Percentiles rank a stretch among this genome's conserved stretches.
Evolutionary conservation across 2,113 vertebrate genomes (phyloP).

Genomic region (Sinocyclocheilus rhinocerous): DNA sequence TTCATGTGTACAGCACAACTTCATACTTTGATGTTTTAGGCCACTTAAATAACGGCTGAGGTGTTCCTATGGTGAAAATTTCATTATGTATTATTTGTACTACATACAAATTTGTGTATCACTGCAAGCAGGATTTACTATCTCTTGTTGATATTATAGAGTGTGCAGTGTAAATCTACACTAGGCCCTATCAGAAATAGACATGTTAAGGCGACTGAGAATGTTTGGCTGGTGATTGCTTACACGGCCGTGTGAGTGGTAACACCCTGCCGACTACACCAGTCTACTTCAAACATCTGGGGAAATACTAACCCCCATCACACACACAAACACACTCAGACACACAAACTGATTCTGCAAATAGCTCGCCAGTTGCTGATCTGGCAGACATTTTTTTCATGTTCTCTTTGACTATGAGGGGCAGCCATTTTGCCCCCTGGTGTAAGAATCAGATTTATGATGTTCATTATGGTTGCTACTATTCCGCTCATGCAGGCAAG

Average conservation of each 20-base stretch:
- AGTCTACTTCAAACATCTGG: slow-evolving; percentile 55
- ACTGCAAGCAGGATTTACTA: not conserved
- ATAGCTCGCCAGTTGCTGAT: slow-evolving; percentile 39
- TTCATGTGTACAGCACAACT: too few relatives aligned
- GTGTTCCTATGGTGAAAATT: not conserved
- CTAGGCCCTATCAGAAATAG: slow-evolving; percentile 5
- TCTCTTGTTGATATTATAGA: not conserved
- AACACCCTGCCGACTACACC: slow-evolving; percentile 43
- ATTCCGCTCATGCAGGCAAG: slow-evolving; percentile 51
- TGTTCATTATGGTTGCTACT: slow-evolving; percentile 62
- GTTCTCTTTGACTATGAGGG: slow-evolving; percentile 39
- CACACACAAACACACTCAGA: slow-evolving; percentile 43
- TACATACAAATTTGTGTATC: not conserved
- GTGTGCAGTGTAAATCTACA: not conserved
- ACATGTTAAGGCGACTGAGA: not conserved
- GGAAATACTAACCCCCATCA: slow-evolving; percentile 32
- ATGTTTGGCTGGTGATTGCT: slow-evolving; percentile 39
- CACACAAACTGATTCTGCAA: slow-evolving; percentile 37
- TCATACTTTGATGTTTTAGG: too few relatives aligned
- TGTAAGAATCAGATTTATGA: slow-evolving; percentile 66
- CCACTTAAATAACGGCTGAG: too few relatives aligned
- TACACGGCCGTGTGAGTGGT: slow-evolving; percentile 50
- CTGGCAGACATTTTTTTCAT: slow-evolving; percentile 47
- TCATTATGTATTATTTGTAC: not conserved
- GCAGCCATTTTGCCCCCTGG: slow-evolving; percentile 40